Base-by-base conservation (phyloP, 1,140 invertebrate genomes). In the Araneus ventricosus region DNA sequence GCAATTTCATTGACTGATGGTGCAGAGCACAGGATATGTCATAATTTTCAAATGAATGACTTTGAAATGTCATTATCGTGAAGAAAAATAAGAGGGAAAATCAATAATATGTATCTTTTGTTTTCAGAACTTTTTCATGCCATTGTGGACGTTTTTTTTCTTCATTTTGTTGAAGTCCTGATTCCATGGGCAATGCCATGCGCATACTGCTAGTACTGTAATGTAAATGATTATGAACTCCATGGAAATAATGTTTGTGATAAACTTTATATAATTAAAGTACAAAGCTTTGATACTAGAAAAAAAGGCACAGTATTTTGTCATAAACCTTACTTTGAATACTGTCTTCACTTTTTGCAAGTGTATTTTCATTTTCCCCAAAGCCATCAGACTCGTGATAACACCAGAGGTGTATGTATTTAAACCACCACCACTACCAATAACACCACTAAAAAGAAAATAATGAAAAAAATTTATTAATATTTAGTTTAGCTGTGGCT, bases 381-480 rank as follows among this genome's bases (percentile, higher is more conserved):
- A 93, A 52, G 96, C 95, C 45, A 97, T 95, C 7, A 96, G 94
- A 94, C 96, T 96, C 2, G 96, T 95, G 10, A 97, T 95, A 61
- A 97, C 93, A 45, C 96, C 96, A 7, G 96, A 96, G 59, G 96
- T 95, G 63, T 96, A 97, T 94, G 97, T 96, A 94, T 97, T 97
- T 7, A 96, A 96, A 80, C 96, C 96, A 2, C 97, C 97, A 8
- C 96, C 96, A 93, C 96, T 97, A 84, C 95, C 95, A 24, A 96
- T 94, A 57, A 96, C 95, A 17, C 96, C 96, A 94, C 95, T 95
- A 93, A 59, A 94, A 94, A 67, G 82, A 10, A 89, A 93, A 67
- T 30, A 34, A n/a, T n/a, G n/a, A 39, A 63, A 34, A 63, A 88
- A n/a, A 85, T 27, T 30, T 20, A 8, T 57, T 10, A 85, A 27